phyloP scores from a whole-genome alignment of 2,113 vertebrate genomes.

The Bubo blakistoni region DNA sequence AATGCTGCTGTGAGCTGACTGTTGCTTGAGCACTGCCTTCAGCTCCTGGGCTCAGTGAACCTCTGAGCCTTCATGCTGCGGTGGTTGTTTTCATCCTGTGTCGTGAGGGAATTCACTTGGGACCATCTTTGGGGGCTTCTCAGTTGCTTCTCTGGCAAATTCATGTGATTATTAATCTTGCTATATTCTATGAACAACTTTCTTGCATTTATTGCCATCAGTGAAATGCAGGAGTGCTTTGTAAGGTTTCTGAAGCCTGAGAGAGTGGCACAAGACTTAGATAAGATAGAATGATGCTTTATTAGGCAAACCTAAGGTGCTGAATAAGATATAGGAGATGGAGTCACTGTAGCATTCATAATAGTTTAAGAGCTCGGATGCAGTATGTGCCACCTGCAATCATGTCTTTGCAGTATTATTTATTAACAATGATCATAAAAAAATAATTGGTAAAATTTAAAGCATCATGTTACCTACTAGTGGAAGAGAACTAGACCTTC shows the following conservation, averaged over 20 bases:
- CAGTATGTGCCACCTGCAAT: slow-evolving; percentile 3
- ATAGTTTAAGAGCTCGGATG: slow-evolving; percentile 54
- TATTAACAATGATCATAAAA: slow-evolving; percentile 57
- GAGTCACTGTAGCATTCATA: slow-evolving; percentile 49
- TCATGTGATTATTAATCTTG: neutral
- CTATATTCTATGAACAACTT: neutral
- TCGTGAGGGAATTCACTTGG: neutral
- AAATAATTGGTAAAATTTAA: slow-evolving; percentile 31
- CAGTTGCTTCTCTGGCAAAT: neutral
- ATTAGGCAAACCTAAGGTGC: neutral
- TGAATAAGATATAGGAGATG: slow-evolving; percentile 12
- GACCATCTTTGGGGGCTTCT: neutral
- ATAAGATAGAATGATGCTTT: neutral
- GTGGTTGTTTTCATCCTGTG: neutral
- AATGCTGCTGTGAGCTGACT: neutral
- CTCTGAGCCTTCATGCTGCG: neutral
- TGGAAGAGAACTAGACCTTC: neutral
- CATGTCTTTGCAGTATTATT: slow-evolving; percentile 25
- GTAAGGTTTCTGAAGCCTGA: neutral
- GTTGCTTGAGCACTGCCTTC: neutral
- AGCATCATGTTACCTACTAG: neutral
- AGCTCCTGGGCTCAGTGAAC: neutral
- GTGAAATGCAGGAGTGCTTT: neutral
- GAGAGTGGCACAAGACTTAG: neutral
- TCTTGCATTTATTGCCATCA: neutral